phyloP scores from a whole-genome alignment of 2,888 invertebrate species.

The Dromius quadrimaculatus region DNA sequence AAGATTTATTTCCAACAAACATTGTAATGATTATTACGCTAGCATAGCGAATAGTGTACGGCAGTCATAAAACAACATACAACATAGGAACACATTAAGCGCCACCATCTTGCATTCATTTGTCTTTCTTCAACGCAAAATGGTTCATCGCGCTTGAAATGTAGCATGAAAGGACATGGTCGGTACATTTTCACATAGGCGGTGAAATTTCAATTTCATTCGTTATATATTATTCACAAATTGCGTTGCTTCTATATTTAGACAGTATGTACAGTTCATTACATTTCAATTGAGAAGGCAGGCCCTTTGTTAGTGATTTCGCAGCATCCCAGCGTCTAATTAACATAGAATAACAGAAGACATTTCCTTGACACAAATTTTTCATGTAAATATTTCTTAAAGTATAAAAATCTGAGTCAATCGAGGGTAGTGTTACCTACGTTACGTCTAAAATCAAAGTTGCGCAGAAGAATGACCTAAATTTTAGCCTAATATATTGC shows the following conservation, averaged over 20 bases:
- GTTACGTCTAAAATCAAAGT: too few relatives aligned
- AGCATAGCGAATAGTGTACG: conserved; percentile 31
- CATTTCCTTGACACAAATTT: too few relatives aligned
- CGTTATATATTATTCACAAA: neutral
- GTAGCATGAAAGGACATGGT: conserved; percentile 30
- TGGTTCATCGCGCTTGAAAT: conserved; percentile 18
- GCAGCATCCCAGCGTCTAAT: too few relatives aligned
- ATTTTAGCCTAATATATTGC: too few relatives aligned
- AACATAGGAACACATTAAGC: conserved; percentile 24
- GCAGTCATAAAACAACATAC: conserved; percentile 44
- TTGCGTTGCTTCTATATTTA: neutral
- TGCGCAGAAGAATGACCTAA: too few relatives aligned
- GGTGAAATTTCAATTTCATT: conserved; percentile 1
- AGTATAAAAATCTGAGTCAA: too few relatives aligned
- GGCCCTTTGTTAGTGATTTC: too few relatives aligned
- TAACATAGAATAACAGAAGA: too few relatives aligned
- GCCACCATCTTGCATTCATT: conserved; percentile 26
- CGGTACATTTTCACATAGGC: conserved; percentile 24
- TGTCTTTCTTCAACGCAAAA: conserved; percentile 1
- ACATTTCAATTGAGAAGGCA: neutral
- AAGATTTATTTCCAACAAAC: conserved; percentile 51
- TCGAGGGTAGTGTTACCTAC: too few relatives aligned
- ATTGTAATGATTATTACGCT: conserved; percentile 46
- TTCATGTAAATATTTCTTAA: too few relatives aligned
- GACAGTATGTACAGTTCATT: neutral